phyloP scores from a whole-genome alignment of 2,113 vertebrate genomes.

The Marcusenius ussheri region DNA sequence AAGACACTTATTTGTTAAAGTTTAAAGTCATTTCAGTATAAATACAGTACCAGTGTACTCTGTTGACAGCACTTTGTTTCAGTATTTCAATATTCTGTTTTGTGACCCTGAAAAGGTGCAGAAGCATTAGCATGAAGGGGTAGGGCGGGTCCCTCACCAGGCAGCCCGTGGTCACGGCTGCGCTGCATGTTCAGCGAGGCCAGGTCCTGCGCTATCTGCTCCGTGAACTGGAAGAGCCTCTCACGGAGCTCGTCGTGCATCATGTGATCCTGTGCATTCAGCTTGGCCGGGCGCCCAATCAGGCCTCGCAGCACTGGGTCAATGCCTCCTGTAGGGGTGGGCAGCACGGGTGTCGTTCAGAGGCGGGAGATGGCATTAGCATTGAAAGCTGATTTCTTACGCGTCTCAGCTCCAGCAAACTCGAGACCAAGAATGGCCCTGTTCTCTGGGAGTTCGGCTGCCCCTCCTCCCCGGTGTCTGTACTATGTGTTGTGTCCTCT shows the following conservation, averaged over 20 bases:
- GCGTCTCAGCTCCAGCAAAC: background rate
- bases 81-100: background rate
- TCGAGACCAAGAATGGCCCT: background rate
- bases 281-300: constrained; percentile 62
- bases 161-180: constrained; percentile 67
- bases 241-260: constrained; percentile 70
- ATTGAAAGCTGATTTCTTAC: background rate
- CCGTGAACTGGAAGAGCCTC: constrained; percentile 60
- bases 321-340: constrained; percentile 60
- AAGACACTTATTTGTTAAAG: background rate
- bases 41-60: background rate
- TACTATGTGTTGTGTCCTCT: background rate
- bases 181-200: constrained; percentile 71
- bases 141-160: constrained; percentile 50
- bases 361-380: background rate
- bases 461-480: background rate
- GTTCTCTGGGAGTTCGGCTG: background rate
- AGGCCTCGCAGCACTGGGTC: constrained; percentile 68
- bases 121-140: background rate
- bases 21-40: background rate
- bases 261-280: constrained; percentile 69
- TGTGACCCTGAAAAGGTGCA: background rate
- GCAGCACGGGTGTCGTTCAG: background rate
- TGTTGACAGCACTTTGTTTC: background rate
- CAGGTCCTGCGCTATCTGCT: constrained; percentile 62